phyloP scores from a whole-genome alignment of 2,113 vertebrate genomes.

The Pipa parva region DNA sequence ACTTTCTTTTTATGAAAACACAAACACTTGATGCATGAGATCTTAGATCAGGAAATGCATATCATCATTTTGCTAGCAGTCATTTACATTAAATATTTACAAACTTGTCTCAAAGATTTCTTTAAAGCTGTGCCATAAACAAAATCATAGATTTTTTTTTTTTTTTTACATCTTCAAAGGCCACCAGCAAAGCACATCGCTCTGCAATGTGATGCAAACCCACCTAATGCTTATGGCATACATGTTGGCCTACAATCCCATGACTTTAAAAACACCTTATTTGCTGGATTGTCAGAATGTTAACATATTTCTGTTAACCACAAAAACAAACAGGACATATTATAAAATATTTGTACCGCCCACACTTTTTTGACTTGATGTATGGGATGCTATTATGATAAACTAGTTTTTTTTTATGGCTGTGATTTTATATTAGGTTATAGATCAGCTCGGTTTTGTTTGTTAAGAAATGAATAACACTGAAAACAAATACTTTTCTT shows the following conservation, averaged over 20 bases:
- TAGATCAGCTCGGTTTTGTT: too few relatives aligned
- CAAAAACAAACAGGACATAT: not conserved
- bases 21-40: conserved; percentile 83
- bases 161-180: conserved; percentile 23
- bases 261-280: conserved; percentile 87
- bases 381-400: too few relatives aligned
- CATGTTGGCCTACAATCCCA: conserved; percentile 68
- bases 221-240: not conserved
- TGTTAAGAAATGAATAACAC: too few relatives aligned
- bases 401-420: too few relatives aligned
- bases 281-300: conserved; percentile 71
- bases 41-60: conserved; percentile 91
- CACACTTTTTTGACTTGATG: too few relatives aligned
- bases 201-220: conserved; percentile 19
- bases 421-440: too few relatives aligned
- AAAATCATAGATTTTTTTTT: conserved; percentile 74
- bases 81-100: conserved; percentile 97
- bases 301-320: conserved; percentile 13
- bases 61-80: conserved; percentile 87
- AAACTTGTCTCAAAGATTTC: conserved; percentile 87
- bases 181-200: conserved; percentile 19
- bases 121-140: conserved; percentile 75
- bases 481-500: too few relatives aligned
- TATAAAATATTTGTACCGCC: not conserved
- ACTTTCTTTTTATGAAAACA: conserved; percentile 79